Conservation (phyloP, 2,113 vertebrate species). For the Probosciger aterrimus region DNA sequence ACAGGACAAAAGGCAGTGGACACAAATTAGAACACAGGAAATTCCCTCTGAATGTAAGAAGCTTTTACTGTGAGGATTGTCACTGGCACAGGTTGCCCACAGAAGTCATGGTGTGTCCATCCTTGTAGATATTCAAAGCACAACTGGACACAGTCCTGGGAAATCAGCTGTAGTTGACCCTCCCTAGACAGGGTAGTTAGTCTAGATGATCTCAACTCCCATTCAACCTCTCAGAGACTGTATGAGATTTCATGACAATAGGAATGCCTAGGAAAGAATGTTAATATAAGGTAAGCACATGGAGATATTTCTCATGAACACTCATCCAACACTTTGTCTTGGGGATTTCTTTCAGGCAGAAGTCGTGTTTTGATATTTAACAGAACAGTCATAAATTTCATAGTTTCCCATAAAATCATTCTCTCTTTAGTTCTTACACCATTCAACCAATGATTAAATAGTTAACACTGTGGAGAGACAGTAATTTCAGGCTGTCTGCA, state of each 20-base stretch:
- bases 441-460: background rate
- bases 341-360: background rate
- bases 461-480: background rate
- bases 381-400: background rate
- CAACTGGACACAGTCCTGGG: background rate
- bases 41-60: background rate
- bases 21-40: background rate
- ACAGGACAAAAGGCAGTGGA: background rate
- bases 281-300: background rate
- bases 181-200: background rate
- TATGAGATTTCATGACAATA: background rate
- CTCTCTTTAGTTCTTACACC: background rate
- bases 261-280: background rate
- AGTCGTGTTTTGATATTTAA: background rate
- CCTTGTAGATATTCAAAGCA: background rate
- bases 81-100: background rate
- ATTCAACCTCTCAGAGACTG: background rate
- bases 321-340: background rate
- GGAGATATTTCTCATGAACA: background rate
- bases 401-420: background rate
- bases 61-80: background rate
- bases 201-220: background rate
- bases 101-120: background rate
- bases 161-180: background rate
- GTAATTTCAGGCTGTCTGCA: background rate